phyloP scores from a whole-genome alignment of 2,113 vertebrate genomes.

The Charadrius vociferus region DNA sequence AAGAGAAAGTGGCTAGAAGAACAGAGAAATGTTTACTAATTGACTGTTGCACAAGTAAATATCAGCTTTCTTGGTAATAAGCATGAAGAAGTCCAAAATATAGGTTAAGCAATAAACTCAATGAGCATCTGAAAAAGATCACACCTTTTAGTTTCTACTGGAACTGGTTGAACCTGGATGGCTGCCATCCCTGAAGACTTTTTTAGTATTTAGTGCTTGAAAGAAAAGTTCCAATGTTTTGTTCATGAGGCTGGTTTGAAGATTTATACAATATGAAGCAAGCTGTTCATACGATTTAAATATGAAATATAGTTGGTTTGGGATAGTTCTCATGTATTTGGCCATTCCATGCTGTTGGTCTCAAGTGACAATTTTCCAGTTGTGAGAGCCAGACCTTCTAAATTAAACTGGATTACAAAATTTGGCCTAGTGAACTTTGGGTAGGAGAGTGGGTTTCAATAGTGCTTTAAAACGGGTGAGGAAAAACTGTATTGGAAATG shows the following conservation, averaged over 20 bases:
- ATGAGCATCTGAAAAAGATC: background rate
- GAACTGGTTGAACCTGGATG: background rate
- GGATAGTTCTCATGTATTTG: background rate
- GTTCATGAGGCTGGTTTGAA: background rate
- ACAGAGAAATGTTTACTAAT: background rate
- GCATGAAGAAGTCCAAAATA: background rate
- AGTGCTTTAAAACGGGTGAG: background rate
- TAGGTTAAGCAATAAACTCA: background rate
- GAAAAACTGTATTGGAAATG: background rate
- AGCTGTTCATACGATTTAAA: background rate
- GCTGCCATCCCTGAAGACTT: background rate
- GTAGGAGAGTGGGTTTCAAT: background rate
- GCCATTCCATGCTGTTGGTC: background rate
- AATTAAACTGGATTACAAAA: background rate
- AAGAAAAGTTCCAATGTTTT: background rate
- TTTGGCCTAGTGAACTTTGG: background rate
- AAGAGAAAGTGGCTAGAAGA: background rate
- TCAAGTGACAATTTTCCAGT: background rate
- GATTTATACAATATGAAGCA: background rate
- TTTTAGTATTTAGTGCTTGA: background rate
- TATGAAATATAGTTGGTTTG: background rate
- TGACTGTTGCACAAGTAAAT: background rate
- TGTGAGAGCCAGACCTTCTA: background rate
- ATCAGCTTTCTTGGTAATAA: background rate
- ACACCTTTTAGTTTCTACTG: background rate